phyloP scores from a whole-genome alignment of 2,888 invertebrate genomes.

The Ormia ochracea region DNA sequence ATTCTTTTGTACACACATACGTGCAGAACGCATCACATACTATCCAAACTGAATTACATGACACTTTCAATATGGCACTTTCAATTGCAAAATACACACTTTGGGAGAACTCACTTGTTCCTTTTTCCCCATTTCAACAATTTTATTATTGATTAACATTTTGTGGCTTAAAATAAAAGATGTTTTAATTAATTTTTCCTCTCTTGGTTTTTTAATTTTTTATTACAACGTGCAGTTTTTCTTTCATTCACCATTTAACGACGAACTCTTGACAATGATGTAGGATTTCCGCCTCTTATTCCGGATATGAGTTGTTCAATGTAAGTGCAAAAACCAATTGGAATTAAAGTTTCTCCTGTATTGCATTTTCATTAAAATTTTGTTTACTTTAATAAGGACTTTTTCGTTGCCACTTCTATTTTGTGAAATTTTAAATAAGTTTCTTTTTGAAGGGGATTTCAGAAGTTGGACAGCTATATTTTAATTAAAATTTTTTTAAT shows the following conservation, averaged over 20 bases:
- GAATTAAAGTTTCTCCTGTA: conserved; percentile 23
- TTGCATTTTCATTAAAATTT: conserved; percentile 10
- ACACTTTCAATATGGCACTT: neutral
- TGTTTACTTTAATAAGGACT: conserved; percentile 14
- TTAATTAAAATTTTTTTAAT: neutral
- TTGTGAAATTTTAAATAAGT: neutral
- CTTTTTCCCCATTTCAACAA: neutral
- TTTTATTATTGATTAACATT: conserved; percentile 53
- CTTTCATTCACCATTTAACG: neutral
- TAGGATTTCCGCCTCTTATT: neutral
- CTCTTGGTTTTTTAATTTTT: too few species aligned
- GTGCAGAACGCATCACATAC: neutral
- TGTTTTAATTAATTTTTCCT: conserved; percentile 55
- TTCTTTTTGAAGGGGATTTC: neutral
- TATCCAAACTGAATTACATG: neutral
- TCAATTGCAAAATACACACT: neutral
- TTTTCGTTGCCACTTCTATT: neutral
- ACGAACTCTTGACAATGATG: conserved; percentile 10
- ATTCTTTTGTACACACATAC: conserved; percentile 24
- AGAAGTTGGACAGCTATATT: conserved; percentile 6
- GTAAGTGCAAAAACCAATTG: conserved; percentile 30
- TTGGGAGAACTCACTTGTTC: neutral
- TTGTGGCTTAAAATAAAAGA: conserved; percentile 26
- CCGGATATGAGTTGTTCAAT: neutral
- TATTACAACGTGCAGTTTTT: too few species aligned